Conservation (phyloP, 2,797 vertebrate genomes). For the Girardinus metallicus region DNA sequence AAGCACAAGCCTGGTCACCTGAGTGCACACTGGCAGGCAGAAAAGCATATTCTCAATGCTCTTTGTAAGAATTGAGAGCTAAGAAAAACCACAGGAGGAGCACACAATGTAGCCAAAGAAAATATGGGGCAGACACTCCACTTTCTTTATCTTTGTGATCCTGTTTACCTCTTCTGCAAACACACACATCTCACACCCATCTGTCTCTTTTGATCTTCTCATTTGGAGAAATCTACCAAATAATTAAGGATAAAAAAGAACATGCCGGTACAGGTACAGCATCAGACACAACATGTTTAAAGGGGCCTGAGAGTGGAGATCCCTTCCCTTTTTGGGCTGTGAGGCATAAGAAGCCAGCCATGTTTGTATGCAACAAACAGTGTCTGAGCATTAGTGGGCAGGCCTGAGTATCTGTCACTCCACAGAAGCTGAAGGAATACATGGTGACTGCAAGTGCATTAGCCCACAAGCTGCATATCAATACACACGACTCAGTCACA, state of each 20-base stretch:
- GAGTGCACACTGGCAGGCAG: conserved; percentile 3
- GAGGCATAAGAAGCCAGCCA: conserved; percentile 35
- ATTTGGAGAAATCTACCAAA: conserved; percentile 24
- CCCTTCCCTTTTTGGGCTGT: not conserved
- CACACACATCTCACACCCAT: conserved; percentile 27
- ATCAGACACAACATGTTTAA: not conserved
- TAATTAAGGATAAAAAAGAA: conserved; percentile 18
- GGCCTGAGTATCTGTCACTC: conserved; percentile 62
- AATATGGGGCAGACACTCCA: conserved; percentile 54
- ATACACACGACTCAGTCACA: conserved; percentile 38
- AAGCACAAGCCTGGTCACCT: not conserved
- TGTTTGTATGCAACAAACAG: conserved; percentile 55
- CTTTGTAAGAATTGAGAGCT: conserved; percentile 13
- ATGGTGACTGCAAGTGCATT: conserved; percentile 53
- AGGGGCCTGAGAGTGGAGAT: conserved; percentile 7
- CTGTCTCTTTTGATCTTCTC: conserved; percentile 33
- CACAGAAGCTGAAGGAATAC: conserved; percentile 57
- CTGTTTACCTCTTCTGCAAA: conserved; percentile 1
- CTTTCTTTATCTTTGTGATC: conserved; percentile 22
- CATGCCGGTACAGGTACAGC: conserved; percentile 18
- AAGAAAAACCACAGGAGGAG: conserved; percentile 51
- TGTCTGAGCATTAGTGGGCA: conserved; percentile 61
- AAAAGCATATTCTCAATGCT: not conserved
- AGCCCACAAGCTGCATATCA: conserved; percentile 34
- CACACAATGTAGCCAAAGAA: conserved; percentile 54